Evolutionary conservation across 2,888 invertebrate species (phyloP).

Genomic region (Malachius bipustulatus): DNA sequence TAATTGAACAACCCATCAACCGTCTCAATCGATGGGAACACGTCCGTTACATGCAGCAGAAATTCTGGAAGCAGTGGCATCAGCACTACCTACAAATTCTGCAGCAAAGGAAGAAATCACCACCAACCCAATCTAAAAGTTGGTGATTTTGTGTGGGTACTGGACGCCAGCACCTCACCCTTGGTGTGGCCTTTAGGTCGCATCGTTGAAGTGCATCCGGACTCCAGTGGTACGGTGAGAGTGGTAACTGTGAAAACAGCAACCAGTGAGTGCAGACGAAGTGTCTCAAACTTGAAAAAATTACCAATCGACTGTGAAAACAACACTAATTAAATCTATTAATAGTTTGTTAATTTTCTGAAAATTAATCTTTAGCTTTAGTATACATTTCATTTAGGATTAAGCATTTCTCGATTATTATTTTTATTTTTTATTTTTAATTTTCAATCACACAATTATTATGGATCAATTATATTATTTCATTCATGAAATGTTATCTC

Average conservation of each 20-base stretch:
- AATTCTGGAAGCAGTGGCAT: background rate
- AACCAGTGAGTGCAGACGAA: too few relatives aligned
- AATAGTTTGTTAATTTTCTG: too few relatives aligned
- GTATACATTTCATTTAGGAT: too few relatives aligned
- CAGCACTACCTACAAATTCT: background rate
- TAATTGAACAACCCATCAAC: background rate
- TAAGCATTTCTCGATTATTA: too few relatives aligned
- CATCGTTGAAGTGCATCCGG: background rate
- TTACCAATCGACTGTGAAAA: too few relatives aligned
- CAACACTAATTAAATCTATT: too few relatives aligned
- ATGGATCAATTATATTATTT: too few relatives aligned
- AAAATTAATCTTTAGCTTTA: too few relatives aligned
- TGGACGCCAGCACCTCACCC: background rate
- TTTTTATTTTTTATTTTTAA: too few relatives aligned
- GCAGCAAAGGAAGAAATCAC: conserved; percentile 4
- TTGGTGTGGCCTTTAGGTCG: background rate
- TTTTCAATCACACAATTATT: too few relatives aligned
- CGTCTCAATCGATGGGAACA: background rate
- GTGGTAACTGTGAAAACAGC: background rate
- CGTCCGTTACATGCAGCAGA: background rate
- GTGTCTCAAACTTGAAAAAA: too few relatives aligned
- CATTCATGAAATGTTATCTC: too few relatives aligned
- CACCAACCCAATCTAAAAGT: background rate
- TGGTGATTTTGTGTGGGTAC: background rate
- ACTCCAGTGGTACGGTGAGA: background rate